Evolutionary conservation across 1,140 invertebrate species (phyloP), one percentile per base, ranked within the genome.

Genomic region (Danaus plexippus): DNA sequence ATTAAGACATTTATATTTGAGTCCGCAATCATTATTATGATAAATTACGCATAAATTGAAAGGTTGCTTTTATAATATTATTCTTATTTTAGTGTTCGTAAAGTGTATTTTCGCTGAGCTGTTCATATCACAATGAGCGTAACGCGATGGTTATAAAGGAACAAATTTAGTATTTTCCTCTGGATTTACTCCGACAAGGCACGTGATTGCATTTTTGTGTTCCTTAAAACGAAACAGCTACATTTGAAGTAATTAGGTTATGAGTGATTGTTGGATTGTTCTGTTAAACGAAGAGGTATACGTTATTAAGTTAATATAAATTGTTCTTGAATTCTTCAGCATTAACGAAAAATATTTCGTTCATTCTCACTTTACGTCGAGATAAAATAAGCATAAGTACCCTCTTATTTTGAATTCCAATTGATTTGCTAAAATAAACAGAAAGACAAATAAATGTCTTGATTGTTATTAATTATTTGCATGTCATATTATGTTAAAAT

Each of bases 121-220:
- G 66, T 53, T 13, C 9, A 46, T 22, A n/a, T 12, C 43, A 22
- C 47, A 40, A 55, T 40, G 13, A 46, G 18, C n/a, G 44, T 61
- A 57, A 52, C 52, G 42, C 18, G 40, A 59, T 49, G 43, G 61
- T 65, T 64, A 69, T 83, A 79, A 83, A 81, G 52, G 69, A 47
- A 64, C 54, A 66, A 76, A 80, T 69, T 80, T 78, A 75, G 69
- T 75, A 80, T 78, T 81, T 77, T 75, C 73, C 61, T 61, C 62
- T 61, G 62, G 71, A 84, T 84, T 84, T 81, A 84, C 74, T 66
- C 61, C 67, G 80, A 81, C 77, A 81, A 66, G 73, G 67, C 80
- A 84, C 77, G 78, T 59, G 60, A 78, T 77, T 83, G 73, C 72
- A 75, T 81, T 78, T 78, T 77, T 75, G 71, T 77, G 59, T 54